phyloP scores from a whole-genome alignment of 2,797 vertebrate species.

The Chaetodon trifasciatus region DNA sequence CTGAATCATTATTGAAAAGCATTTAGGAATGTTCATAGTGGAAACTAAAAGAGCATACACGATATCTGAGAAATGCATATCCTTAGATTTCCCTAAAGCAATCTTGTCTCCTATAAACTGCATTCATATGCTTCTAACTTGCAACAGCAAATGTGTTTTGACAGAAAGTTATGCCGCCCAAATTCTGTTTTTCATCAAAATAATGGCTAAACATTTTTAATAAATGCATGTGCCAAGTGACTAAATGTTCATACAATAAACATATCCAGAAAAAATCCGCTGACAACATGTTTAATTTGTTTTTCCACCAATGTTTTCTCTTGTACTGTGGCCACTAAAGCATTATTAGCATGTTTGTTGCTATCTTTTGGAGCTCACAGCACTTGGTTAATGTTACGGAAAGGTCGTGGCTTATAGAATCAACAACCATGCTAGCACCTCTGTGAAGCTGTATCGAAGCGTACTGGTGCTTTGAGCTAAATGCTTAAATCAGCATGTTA shows the following conservation, averaged over 20 bases:
- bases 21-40: background rate
- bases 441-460: background rate
- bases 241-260: background rate
- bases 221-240: background rate
- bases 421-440: background rate
- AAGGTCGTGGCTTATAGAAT: background rate
- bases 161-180: background rate
- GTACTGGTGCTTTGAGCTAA: background rate
- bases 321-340: background rate
- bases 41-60: background rate
- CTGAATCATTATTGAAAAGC: conserved; percentile 10
- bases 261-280: background rate
- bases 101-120: background rate
- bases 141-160: background rate
- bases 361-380: background rate
- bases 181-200: background rate
- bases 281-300: background rate
- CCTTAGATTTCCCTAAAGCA: background rate
- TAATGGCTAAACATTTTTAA: background rate
- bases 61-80: conserved; percentile 3
- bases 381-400: background rate
- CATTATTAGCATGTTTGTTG: background rate
- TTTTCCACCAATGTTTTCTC: background rate
- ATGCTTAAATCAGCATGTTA: background rate
- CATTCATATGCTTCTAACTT: background rate